phyloP scores from a whole-genome alignment of 2,888 invertebrate genomes.

The Monopis laevigella region DNA sequence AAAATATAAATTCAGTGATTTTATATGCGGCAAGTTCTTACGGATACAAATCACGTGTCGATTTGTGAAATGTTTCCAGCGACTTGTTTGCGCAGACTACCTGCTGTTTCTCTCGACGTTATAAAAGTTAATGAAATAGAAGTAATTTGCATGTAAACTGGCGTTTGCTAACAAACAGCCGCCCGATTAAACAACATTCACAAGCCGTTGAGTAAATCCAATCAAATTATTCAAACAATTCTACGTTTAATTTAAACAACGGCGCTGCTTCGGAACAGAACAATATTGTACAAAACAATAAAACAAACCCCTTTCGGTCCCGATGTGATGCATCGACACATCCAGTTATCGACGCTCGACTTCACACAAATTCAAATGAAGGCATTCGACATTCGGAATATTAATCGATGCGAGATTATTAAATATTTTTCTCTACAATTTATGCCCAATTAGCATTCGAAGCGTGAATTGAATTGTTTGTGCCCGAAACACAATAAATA shows the following conservation, averaged over 20 bases:
- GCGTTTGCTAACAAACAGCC: slow-evolving; percentile 8
- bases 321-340: slow-evolving; percentile 42
- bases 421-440: slow-evolving; percentile 59
- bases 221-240: slow-evolving; percentile 6
- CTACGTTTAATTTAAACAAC: neutral
- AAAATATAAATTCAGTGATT: no score
- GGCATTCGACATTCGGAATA: slow-evolving; percentile 46
- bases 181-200: slow-evolving; percentile 5
- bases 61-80: no score
- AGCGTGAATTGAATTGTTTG: slow-evolving; percentile 67
- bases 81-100: no score
- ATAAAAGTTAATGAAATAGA: slow-evolving; percentile 8
- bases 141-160: slow-evolving; percentile 1
- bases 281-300: slow-evolving; percentile 19
- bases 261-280: neutral
- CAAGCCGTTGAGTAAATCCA: slow-evolving; percentile 1
- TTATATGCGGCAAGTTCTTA: no score
- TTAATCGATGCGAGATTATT: slow-evolving; percentile 61
- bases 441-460: slow-evolving; percentile 61
- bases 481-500: slow-evolving; percentile 61
- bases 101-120: neutral
- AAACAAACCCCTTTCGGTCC: slow-evolving; percentile 31
- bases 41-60: no score
- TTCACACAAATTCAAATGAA: slow-evolving; percentile 53
- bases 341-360: slow-evolving; percentile 39